A percentile compares a stretch with the other conserved stretches of the same genome.
phyloP scores from a whole-genome alignment of 2,888 invertebrate genomes.

The Vanessa cardui region DNA sequence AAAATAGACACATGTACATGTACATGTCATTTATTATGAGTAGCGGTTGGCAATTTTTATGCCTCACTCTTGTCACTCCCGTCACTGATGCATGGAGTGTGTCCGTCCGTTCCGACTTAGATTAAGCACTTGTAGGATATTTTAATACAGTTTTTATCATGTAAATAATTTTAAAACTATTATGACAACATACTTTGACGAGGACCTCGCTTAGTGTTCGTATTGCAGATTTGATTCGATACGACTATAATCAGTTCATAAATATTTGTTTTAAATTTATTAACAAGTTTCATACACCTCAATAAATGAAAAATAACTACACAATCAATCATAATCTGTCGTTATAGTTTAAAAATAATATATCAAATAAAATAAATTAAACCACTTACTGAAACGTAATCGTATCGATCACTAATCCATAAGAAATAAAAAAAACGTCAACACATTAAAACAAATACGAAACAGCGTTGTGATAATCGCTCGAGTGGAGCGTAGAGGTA shows the following conservation, averaged over 20 bases:
- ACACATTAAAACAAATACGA: conserved; percentile 10
- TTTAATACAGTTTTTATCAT: conserved; percentile 29
- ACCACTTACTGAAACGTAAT: conserved; percentile 5
- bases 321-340: not conserved
- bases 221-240: too few relatives aligned
- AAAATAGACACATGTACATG: conserved; percentile 39
- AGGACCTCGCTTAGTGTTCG: not conserved
- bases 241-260: too few relatives aligned
- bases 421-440: conserved; percentile 6
- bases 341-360: not conserved
- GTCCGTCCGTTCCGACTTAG: conserved; percentile 66
- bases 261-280: too few relatives aligned
- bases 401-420: conserved; percentile 2
- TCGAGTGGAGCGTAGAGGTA: conserved; percentile 14
- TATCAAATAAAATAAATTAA: not conserved
- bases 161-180: conserved; percentile 19
- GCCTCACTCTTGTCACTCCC: conserved; percentile 54
- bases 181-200: conserved; percentile 8
- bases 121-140: conserved; percentile 56
- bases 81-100: conserved; percentile 65
- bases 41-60: conserved; percentile 61
- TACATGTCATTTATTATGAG: conserved; percentile 43
- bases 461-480: not conserved
- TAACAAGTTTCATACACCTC: not conserved
- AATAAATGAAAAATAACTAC: not conserved